These are phyloP conservation scores for Caenorhabditis sinica DNA, from an alignment of 2,888 invertebrate species.

Conservation along the genomic window DNA sequence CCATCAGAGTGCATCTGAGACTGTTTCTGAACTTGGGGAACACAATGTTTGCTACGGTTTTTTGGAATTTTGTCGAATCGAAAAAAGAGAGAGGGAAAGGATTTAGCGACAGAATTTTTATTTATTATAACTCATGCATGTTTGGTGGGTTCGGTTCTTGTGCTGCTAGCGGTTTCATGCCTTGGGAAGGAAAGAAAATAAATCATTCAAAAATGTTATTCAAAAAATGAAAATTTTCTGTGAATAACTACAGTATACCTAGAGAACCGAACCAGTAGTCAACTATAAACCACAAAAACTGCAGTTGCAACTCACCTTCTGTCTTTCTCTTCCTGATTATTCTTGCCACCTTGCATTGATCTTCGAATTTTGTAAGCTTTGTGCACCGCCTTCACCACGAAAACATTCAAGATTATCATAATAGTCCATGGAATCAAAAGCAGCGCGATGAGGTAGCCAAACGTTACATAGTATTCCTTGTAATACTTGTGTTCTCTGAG, in stretches of 20 bases:
- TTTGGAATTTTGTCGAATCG: constrained; percentile 48
- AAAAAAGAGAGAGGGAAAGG: constrained; percentile 30
- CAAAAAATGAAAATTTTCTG: constrained; percentile 12
- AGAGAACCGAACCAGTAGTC: constrained; percentile 17
- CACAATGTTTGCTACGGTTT: constrained; percentile 39
- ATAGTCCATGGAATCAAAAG: constrained; percentile 79
- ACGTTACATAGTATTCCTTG: constrained; percentile 77
- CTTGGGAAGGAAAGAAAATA: constrained; percentile 1
- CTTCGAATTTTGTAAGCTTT: constrained; percentile 75
- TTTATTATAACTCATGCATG: background rate
- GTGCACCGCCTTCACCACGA: constrained; percentile 78
- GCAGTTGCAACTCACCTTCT: constrained; percentile 68
- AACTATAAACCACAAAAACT: background rate
- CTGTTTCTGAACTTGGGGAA: constrained; percentile 61
- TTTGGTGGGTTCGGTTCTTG: constrained; percentile 36
- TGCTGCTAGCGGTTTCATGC: constrained; percentile 22
- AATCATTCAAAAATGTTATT: constrained; percentile 49
- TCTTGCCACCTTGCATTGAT: constrained; percentile 72
- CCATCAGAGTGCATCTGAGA: constrained; percentile 82
- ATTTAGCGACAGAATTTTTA: constrained; percentile 31
- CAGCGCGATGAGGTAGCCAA: constrained; percentile 78
- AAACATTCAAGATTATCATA: constrained; percentile 79
- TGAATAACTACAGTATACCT: constrained; percentile 13
- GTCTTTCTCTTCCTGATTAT: constrained; percentile 77
- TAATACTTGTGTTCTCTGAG: constrained; percentile 76